Percentiles rank a stretch among this genome's conserved stretches.
phyloP scores from a whole-genome alignment of 1,140 invertebrate species.

The Riptortus pedestris region DNA sequence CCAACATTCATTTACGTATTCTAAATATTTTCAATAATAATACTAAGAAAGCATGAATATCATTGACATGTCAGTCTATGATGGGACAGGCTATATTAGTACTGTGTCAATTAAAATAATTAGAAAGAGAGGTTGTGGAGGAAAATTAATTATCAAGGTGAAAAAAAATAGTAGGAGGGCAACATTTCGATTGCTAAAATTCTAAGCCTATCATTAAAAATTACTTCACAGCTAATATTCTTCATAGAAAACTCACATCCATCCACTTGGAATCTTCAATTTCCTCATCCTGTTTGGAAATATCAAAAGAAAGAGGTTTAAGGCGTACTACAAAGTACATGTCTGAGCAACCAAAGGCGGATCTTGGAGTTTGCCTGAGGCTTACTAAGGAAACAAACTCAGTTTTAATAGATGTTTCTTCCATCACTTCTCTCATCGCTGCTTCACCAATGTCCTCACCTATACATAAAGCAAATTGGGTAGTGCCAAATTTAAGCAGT shows the following conservation, averaged over 20 bases:
- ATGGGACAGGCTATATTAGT: too few relatives aligned
- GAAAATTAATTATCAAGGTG: too few relatives aligned
- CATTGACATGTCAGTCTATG: too few relatives aligned
- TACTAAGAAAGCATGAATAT: too few relatives aligned
- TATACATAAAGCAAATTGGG: conserved; percentile 36
- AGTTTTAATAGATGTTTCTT: conserved; percentile 75
- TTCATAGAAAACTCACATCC: conserved; percentile 47
- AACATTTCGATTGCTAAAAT: too few relatives aligned
- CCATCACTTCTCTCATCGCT: conserved; percentile 70
- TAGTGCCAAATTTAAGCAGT: not conserved
- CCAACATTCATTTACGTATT: too few relatives aligned
- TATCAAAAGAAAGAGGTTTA: conserved; percentile 51
- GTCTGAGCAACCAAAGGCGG: conserved; percentile 70
- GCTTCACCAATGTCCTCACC: conserved; percentile 71
- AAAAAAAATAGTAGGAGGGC: too few relatives aligned
- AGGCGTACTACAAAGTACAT: conserved; percentile 69
- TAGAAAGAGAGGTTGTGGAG: too few relatives aligned
- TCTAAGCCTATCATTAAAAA: too few relatives aligned
- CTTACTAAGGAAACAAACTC: conserved; percentile 64
- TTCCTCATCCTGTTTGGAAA: conserved; percentile 60
- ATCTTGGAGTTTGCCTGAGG: conserved; percentile 61
- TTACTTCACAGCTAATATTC: too few relatives aligned
- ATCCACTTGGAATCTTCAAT: conserved; percentile 72
- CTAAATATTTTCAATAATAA: too few relatives aligned
- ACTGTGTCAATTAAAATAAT: too few relatives aligned